phyloP scores from a whole-genome alignment of 2,888 invertebrate species.

The Nemotelus nigrinus region DNA sequence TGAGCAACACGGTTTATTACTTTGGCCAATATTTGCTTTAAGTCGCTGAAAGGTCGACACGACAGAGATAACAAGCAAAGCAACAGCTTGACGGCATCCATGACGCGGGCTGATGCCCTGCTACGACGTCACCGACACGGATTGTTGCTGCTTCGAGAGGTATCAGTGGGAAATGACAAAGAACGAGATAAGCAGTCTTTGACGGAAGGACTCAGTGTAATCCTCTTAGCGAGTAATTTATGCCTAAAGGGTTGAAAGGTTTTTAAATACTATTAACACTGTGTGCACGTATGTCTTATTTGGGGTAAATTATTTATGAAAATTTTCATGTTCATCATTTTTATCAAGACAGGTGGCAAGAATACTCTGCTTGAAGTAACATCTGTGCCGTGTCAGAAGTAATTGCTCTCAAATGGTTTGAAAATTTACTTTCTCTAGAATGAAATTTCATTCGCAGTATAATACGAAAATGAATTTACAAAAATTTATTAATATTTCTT shows the following conservation, averaged over 20 bases:
- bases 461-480: too few species aligned
- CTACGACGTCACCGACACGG: too few species aligned
- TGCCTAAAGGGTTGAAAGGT: slow-evolving; percentile 33
- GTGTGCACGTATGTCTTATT: neutral
- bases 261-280: neutral
- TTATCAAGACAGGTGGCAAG: too few species aligned
- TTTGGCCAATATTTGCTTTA: slow-evolving; percentile 27
- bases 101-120: too few species aligned
- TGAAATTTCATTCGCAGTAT: too few species aligned
- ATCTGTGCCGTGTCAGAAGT: too few species aligned
- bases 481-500: too few species aligned
- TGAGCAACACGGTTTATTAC: slow-evolving; percentile 40
- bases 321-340: neutral
- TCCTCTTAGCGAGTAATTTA: slow-evolving; percentile 37
- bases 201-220: slow-evolving; percentile 16
- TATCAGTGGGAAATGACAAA: neutral
- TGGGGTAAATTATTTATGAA: slow-evolving; percentile 31
- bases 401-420: too few species aligned
- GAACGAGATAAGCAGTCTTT: neutral
- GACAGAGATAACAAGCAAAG: too few species aligned
- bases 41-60: neutral
- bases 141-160: neutral
- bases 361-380: too few species aligned
- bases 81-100: too few species aligned
- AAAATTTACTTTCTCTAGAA: too few species aligned